phyloP scores from a whole-genome alignment of 2,113 vertebrate species.

The Gymnorhina tibicen region DNA sequence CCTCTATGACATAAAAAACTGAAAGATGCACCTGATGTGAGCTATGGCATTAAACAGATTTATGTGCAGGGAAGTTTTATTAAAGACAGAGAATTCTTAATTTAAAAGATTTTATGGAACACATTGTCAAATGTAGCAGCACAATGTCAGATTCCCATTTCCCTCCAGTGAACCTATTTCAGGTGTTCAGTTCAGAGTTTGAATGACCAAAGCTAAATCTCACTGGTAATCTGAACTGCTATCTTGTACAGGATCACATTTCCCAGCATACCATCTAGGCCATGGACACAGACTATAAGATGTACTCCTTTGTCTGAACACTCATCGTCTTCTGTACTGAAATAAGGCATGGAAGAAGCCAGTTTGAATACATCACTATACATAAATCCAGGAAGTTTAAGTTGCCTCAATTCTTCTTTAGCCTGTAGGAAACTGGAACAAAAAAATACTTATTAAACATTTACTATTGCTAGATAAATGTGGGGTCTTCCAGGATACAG shows the following conservation, averaged over 20 bases:
- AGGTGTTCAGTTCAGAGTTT: background rate
- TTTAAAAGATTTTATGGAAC: background rate
- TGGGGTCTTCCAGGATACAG: background rate
- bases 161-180: background rate
- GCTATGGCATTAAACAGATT: background rate
- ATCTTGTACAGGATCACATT: background rate
- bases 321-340: conserved; percentile 91
- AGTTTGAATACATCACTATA: conserved; percentile 91
- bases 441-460: conserved; percentile 8
- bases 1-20: background rate
- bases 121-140: background rate
- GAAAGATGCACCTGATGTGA: background rate
- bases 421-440: conserved; percentile 87
- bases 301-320: conserved; percentile 90
- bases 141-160: background rate
- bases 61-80: background rate
- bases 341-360: conserved; percentile 93
- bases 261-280: conserved; percentile 86
- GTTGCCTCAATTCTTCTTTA: conserved; percentile 92
- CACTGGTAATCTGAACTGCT: background rate
- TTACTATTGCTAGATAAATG: background rate
- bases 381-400: conserved; percentile 92
- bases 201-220: background rate
- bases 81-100: background rate
- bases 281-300: conserved; percentile 95